Base-by-base conservation (phyloP, 2,888 invertebrate genomes). In the Luperina testacea region DNA sequence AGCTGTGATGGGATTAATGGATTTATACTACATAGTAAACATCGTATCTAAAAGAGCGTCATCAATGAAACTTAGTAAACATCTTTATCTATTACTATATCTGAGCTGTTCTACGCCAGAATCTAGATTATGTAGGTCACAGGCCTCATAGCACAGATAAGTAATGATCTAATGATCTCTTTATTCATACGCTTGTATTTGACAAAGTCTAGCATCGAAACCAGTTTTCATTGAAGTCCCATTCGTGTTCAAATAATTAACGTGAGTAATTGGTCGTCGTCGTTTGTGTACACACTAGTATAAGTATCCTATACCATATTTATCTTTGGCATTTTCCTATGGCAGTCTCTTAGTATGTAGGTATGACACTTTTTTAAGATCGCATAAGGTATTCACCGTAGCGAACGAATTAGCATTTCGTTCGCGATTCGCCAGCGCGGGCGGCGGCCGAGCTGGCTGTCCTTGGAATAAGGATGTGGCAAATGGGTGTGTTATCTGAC, bases 391-490 rank as follows among this genome's bases (percentile, higher is more conserved):
- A 96, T 96, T 96, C 96, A 94, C 91, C 90, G 93, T 93, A 93
- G 94, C 93, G 87, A 91, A 91, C 92, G 92, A 94, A 96, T 96
- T 96, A 96, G 94, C 96, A 96, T 96, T 96, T 94, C 90, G 93
- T 93, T 92, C 94, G 93, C 93, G 93, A 94, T 93, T 92, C 92
- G 92, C 90, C 91, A 91, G 88, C 90, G 89, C 86, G 82, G 77
- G 75, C 86, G 64, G 38, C 82, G 72, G n/a, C 85, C 91, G 87
- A 89, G 84, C 88, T 89, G 92, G 85, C 89, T 93, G 96, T 95
- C 96, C 96, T 96, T 96, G 96, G 94, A 94, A 95, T 96, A 94
- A 96, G 96, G 96, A 96, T 96, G 95, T 95, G 88, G 91, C 92
- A 92, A 95, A 93, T 92, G 90, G 91, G 89, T 89, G 93, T 92